phyloP scores from a whole-genome alignment of 2,888 invertebrate genomes.

The Rambutsinella grinnellia region DNA sequence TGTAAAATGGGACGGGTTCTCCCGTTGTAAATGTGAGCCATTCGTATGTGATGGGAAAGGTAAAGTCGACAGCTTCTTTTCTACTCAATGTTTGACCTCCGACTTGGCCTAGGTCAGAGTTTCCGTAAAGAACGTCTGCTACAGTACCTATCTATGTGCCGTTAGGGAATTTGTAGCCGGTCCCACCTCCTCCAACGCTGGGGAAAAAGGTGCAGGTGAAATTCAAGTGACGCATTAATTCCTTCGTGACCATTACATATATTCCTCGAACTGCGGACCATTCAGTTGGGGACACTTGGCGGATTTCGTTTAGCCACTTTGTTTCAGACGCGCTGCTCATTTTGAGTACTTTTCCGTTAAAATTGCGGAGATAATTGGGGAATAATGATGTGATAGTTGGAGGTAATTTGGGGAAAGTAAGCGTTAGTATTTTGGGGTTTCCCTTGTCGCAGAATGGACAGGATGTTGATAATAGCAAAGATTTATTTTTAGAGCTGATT shows the following conservation, averaged over 20 bases:
- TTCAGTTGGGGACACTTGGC: not conserved
- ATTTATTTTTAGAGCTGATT: not conserved
- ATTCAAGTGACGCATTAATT: conserved; percentile 36
- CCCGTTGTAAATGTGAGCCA: conserved; percentile 59
- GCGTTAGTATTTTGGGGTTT: not conserved
- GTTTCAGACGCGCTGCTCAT: conserved; percentile 11
- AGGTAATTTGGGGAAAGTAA: not conserved
- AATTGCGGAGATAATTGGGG: conserved; percentile 26
- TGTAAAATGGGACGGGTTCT: conserved; percentile 35
- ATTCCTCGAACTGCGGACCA: conserved; percentile 48
- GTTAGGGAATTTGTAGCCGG: conserved; percentile 10
- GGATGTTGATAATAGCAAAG: not conserved
- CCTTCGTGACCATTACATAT: conserved; percentile 29
- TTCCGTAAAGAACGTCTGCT: conserved; percentile 49
- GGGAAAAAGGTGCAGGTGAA: conserved; percentile 54
- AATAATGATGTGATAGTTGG: not conserved
- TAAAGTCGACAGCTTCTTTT: conserved; percentile 45
- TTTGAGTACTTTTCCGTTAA: conserved; percentile 16
- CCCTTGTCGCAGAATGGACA: conserved; percentile 40
- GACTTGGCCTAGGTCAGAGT: conserved; percentile 55
- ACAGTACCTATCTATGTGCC: conserved; percentile 60
- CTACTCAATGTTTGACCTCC: conserved; percentile 50
- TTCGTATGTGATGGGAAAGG: conserved; percentile 54
- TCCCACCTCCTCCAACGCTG: conserved; percentile 55
- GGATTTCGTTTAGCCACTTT: conserved; percentile 42